Evolutionary conservation across 2,113 vertebrate genomes (phyloP).

Genomic region (Hirundichthys speculiger): DNA sequence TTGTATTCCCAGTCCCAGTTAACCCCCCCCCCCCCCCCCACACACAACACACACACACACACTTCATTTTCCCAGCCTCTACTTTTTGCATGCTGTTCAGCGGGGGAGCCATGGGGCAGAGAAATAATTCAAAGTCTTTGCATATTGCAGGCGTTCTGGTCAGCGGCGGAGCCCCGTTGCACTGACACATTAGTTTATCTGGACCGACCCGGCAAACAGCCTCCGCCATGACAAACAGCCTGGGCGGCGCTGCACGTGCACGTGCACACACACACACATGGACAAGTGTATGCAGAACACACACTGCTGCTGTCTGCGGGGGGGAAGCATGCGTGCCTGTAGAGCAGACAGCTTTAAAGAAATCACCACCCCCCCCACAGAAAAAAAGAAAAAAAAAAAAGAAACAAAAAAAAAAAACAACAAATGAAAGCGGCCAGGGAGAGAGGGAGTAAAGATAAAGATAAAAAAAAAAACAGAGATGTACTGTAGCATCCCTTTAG

Average conservation of each 20-base stretch:
- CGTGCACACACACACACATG: conserved; percentile 21
- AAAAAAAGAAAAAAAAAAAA: conserved; percentile 36
- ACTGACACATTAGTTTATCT: conserved; percentile 84
- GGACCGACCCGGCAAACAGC: conserved; percentile 81
- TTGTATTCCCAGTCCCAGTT: conserved; percentile 17
- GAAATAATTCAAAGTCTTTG: conserved; percentile 84
- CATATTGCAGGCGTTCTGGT: conserved; percentile 83
- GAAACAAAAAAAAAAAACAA: conserved; percentile 14
- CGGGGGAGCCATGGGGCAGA: conserved; percentile 74
- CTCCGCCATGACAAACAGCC: conserved; percentile 81
- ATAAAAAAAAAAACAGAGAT: conserved; percentile 59
- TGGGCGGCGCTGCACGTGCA: conserved; percentile 55
- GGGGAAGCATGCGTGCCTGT: conserved; percentile 65
- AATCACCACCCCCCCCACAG: conserved; percentile 60
- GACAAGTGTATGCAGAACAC: conserved; percentile 53
- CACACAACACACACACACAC: no score
- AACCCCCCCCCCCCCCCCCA: background rate
- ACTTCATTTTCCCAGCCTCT: conserved; percentile 8
- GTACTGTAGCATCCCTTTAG: conserved; percentile 81
- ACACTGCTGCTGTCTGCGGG: conserved; percentile 56
- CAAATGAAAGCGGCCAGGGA: conserved; percentile 64
- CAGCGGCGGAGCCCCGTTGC: conserved; percentile 72
- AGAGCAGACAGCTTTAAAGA: conserved; percentile 79
- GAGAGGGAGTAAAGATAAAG: conserved; percentile 73
- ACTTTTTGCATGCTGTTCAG: conserved; percentile 51